Conservation (phyloP, 2,888 invertebrate genomes). For the Germaria angustata region DNA sequence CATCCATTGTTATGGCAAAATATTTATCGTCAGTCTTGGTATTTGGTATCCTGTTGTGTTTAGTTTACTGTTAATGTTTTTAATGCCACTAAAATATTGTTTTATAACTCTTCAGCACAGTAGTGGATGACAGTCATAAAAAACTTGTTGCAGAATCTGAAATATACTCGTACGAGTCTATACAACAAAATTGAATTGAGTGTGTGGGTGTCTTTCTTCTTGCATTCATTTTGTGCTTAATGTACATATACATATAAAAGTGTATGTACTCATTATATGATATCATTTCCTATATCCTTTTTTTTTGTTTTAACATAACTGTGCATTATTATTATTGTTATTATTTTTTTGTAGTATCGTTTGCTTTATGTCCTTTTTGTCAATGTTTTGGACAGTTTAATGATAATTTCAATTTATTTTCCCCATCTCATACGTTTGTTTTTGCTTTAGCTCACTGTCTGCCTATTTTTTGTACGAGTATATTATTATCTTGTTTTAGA, state of each 20-base stretch:
- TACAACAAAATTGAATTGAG: background rate
- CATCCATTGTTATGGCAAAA: too few relatives aligned
- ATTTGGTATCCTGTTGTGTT: too few relatives aligned
- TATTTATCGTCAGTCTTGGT: too few relatives aligned
- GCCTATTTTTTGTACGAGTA: background rate
- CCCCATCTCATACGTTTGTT: background rate
- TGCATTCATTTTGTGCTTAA: background rate
- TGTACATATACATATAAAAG: background rate
- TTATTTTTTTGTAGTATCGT: background rate
- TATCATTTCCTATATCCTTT: background rate
- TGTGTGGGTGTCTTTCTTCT: background rate
- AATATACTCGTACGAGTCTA: too few relatives aligned
- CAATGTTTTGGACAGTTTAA: slow-evolving; percentile 36
- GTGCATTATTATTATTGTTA: background rate
- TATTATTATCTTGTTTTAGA: background rate
- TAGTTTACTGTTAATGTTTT: too few relatives aligned
- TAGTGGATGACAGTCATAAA: background rate
- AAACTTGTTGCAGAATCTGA: background rate
- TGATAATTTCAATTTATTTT: slow-evolving; percentile 31
- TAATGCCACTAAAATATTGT: too few relatives aligned
- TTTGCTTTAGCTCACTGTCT: background rate
- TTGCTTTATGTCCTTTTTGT: slow-evolving; percentile 11
- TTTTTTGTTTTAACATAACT: background rate
- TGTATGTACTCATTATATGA: background rate
- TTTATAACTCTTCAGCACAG: too few relatives aligned